Evolutionary conservation across 1,140 invertebrate species (phyloP).

Genomic region (Drosophila serrata): DNA sequence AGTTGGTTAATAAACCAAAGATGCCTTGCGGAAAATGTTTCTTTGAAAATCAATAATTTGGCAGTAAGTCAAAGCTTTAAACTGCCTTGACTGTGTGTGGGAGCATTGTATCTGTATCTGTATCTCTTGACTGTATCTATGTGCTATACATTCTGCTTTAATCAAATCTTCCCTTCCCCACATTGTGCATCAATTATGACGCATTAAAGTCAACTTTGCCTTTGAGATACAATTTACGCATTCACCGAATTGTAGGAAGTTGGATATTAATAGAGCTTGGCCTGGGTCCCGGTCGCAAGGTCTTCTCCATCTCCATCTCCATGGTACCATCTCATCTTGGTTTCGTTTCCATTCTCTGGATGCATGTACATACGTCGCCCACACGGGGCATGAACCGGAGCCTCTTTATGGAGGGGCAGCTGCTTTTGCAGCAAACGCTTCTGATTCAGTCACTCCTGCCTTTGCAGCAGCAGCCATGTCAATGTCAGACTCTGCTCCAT

Average conservation of each 20-base stretch:
- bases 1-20: slow-evolving; percentile 12
- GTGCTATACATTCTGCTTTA: slow-evolving; percentile 50
- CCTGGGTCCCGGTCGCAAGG: slow-evolving; percentile 20
- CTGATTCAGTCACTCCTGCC: slow-evolving; percentile 21
- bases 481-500: slow-evolving; percentile 57
- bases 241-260: slow-evolving; percentile 75
- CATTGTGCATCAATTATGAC: slow-evolving; percentile 82
- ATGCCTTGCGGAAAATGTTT: slow-evolving; percentile 22
- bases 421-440: slow-evolving; percentile 38
- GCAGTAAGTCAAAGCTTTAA: slow-evolving; percentile 53
- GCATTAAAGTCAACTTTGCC: slow-evolving; percentile 68
- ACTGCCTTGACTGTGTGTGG: slow-evolving; percentile 15
- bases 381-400: slow-evolving; percentile 55
- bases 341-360: slow-evolving; percentile 14
- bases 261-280: slow-evolving; percentile 67
- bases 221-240: slow-evolving; percentile 75
- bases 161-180: slow-evolving; percentile 58
- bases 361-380: slow-evolving; percentile 39
- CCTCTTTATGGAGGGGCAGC: slow-evolving; percentile 53
- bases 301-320: slow-evolving; percentile 10
- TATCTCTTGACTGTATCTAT: slow-evolving; percentile 21
- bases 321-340: slow-evolving; percentile 14
- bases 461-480: slow-evolving; percentile 52
- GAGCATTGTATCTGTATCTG: slow-evolving; percentile 1
- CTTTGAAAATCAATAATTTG: slow-evolving; percentile 72